Percentiles rank a stretch among this genome's conserved stretches.
phyloP scores from a whole-genome alignment of 2,797 vertebrate genomes.

The Poliocrania exsul region DNA sequence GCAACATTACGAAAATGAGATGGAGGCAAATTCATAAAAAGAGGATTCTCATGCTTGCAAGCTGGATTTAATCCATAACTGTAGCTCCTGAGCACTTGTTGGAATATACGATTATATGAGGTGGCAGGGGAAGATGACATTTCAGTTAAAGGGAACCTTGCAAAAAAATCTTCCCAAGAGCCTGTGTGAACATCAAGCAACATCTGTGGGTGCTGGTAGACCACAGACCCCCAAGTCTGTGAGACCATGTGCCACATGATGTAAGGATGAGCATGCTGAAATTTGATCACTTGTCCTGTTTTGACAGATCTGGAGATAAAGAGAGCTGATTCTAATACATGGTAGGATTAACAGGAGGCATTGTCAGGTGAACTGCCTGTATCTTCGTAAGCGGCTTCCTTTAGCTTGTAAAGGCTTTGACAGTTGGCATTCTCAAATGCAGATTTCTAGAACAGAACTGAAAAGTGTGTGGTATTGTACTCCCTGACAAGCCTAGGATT shows the following conservation, averaged over 20 bases:
- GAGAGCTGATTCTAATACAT: neutral
- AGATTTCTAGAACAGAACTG: constrained; percentile 27
- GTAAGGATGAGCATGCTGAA: neutral
- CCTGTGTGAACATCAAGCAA: neutral
- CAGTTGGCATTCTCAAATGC: constrained; percentile 27
- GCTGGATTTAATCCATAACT: neutral
- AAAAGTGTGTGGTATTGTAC: constrained; percentile 21
- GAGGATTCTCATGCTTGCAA: neutral
- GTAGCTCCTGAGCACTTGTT: neutral
- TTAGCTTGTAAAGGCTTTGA: constrained; percentile 10
- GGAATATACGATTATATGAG: neutral
- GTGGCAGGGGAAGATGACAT: neutral
- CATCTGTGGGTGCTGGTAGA: neutral
- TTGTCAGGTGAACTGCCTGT: constrained; percentile 25
- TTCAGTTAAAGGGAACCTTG: neutral
- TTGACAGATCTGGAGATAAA: constrained; percentile 17
- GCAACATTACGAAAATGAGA: neutral
- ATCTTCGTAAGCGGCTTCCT: constrained; percentile 14
- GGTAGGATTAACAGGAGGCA: constrained; percentile 8
- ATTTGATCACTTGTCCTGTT: neutral
- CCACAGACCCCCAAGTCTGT: neutral
- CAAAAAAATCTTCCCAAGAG: neutral
- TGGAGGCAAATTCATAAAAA: neutral
- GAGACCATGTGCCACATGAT: neutral
- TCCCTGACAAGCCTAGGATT: constrained; percentile 45